A percentile compares a stretch with the other conserved stretches of the same genome.
Evolutionary conservation across 2,797 vertebrate genomes (phyloP).

Genomic region (Triplophysa yarkandensis): DNA sequence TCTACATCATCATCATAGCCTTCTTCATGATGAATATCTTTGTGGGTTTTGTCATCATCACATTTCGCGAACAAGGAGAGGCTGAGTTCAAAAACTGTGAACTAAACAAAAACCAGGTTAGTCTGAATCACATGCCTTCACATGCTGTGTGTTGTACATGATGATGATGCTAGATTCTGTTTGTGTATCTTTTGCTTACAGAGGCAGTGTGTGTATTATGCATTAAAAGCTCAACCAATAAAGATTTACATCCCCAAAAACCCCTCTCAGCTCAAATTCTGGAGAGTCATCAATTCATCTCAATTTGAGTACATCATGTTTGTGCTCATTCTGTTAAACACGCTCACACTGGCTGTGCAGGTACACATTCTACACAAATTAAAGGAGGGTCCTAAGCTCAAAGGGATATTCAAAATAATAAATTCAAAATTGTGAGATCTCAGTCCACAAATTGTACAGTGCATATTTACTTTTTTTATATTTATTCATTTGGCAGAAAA

Average conservation of each 20-base stretch:
- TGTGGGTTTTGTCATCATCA: constrained; percentile 98
- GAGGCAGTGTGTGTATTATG: constrained; percentile 92
- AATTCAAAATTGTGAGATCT: too few species aligned
- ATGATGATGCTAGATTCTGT: not conserved
- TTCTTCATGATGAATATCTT: constrained; percentile 99
- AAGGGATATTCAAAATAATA: too few species aligned
- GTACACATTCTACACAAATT: constrained; percentile 62
- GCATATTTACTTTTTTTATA: too few species aligned
- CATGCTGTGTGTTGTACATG: too few species aligned
- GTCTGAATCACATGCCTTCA: too few species aligned
- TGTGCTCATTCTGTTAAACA: constrained; percentile 92
- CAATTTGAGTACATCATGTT: constrained; percentile 96
- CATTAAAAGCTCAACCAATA: constrained; percentile 90
- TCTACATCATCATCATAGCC: constrained; percentile 99
- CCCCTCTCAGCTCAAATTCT: constrained; percentile 87
- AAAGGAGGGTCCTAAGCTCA: not conserved
- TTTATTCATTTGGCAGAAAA: too few species aligned
- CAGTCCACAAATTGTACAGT: too few species aligned
- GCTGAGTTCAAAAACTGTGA: constrained; percentile 98
- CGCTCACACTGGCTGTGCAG: constrained; percentile 90
- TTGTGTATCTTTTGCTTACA: constrained; percentile 50
- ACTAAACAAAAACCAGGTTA: constrained; percentile 98
- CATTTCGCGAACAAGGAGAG: constrained; percentile 97
- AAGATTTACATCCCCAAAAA: constrained; percentile 93
- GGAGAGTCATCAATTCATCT: constrained; percentile 90